A percentile compares a stretch with the other conserved stretches of the same genome.
phyloP scores from a whole-genome alignment of 2,113 vertebrate species.

The Periophthalmus modestus region DNA sequence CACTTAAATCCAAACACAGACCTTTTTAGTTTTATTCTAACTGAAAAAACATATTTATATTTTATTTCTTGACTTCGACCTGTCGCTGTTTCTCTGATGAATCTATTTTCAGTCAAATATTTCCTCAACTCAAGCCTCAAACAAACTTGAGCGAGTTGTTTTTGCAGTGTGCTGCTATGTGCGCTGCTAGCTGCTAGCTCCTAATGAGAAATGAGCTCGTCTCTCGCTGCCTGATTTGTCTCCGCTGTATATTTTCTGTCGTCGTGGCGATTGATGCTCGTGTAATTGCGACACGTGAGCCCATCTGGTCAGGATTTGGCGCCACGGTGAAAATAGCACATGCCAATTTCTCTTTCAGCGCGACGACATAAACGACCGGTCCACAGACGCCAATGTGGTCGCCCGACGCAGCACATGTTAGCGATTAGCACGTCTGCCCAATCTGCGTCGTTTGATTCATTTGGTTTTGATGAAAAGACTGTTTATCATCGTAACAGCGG shows the following conservation, averaged over 20 bases:
- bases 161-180: background rate
- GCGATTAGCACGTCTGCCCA: constrained; percentile 64
- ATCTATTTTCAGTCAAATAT: too few relatives aligned
- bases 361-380: constrained; percentile 66
- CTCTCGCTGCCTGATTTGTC: constrained; percentile 40
- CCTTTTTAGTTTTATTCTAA: too few relatives aligned
- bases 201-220: background rate
- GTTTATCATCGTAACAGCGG: constrained; percentile 46
- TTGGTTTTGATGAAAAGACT: constrained; percentile 60
- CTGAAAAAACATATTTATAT: too few relatives aligned
- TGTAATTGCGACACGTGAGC: constrained; percentile 67
- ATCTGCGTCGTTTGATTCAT: constrained; percentile 62
- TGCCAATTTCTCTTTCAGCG: constrained; percentile 68
- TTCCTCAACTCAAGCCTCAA: background rate
- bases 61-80: too few relatives aligned
- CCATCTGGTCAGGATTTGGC: constrained; percentile 76
- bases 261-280: constrained; percentile 60
- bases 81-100: too few relatives aligned
- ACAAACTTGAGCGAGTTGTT: background rate
- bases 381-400: constrained; percentile 53
- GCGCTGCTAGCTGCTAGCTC: too few relatives aligned
- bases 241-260: constrained; percentile 67
- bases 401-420: constrained; percentile 67
- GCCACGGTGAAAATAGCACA: constrained; percentile 68
- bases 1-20: too few relatives aligned